These are phyloP conservation scores for Menidia menidia DNA, from an alignment of 2,797 vertebrate genomes.

Conservation along the genomic window DNA sequence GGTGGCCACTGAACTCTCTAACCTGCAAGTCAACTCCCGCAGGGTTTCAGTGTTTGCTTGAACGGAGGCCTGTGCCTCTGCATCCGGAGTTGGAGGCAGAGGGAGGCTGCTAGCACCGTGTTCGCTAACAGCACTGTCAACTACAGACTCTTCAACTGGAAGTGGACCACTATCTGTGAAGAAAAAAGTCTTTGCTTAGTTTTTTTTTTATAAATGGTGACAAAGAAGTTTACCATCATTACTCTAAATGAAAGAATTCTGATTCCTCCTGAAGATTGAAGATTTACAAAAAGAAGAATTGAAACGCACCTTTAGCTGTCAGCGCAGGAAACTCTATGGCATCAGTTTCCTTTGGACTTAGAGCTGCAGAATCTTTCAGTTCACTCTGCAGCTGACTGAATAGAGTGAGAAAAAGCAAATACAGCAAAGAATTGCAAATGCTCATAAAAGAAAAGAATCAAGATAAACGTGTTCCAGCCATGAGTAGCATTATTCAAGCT, in stretches of 20 bases:
- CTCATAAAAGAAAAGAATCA: neutral
- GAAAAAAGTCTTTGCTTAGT: slow-evolving; percentile 1
- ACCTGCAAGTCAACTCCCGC: slow-evolving; percentile 28
- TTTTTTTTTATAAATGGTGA: neutral
- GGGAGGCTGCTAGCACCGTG: slow-evolving; percentile 22
- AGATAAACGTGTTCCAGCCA: neutral
- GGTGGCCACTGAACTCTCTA: slow-evolving; percentile 27
- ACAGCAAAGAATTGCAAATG: slow-evolving; percentile 42
- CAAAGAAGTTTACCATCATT: neutral
- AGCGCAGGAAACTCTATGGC: slow-evolving; percentile 29
- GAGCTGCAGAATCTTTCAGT: slow-evolving; percentile 31
- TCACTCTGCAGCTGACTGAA: slow-evolving; percentile 64
- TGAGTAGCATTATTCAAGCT: slow-evolving; percentile 63
- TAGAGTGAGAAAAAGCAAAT: slow-evolving; percentile 49
- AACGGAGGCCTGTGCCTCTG: slow-evolving; percentile 56
- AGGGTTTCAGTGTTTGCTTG: slow-evolving; percentile 46
- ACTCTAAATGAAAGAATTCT: neutral
- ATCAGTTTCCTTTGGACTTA: slow-evolving; percentile 16
- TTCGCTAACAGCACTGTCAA: slow-evolving; percentile 18
- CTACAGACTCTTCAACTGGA: slow-evolving; percentile 36
- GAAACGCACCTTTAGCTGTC: slow-evolving; percentile 58
- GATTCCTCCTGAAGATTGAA: neutral
- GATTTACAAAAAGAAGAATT: no score
- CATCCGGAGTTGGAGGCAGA: slow-evolving; percentile 39
- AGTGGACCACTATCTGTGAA: slow-evolving; percentile 41